These are phyloP conservation scores for Dromiciops gliroides DNA, from an alignment of 2,113 vertebrate genomes.

Conservation along the genomic window DNA sequence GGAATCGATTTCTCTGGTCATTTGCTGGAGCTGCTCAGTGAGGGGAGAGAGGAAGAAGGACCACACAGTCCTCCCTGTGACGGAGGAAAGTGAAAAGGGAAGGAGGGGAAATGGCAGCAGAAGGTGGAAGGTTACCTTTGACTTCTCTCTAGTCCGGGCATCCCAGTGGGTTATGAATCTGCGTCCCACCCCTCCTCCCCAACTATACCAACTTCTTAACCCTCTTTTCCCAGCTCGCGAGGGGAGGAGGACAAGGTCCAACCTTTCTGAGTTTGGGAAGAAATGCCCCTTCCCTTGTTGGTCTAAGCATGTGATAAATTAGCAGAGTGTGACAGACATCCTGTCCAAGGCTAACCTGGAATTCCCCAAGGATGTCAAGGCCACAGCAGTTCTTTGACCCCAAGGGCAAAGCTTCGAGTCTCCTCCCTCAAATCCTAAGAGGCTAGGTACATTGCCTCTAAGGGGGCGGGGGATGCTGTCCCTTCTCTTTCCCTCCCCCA, in stretches of 20 bases:
- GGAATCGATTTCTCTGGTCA: conserved; percentile 54
- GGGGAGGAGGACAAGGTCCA: not conserved
- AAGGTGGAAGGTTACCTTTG: not conserved
- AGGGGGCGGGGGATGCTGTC: not conserved
- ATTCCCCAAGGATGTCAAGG: not conserved
- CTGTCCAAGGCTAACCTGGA: not conserved
- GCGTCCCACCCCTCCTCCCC: not conserved
- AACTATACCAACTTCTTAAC: not conserved
- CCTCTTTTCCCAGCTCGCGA: not conserved
- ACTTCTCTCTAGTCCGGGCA: not conserved
- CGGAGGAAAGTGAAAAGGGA: not conserved
- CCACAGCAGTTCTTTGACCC: not conserved
- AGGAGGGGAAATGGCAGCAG: not conserved
- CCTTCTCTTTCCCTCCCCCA: not conserved
- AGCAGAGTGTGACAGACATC: too few relatives aligned
- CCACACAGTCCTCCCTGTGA: not conserved
- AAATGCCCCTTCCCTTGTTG: not conserved
- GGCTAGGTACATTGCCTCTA: not conserved
- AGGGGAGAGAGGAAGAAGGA: not conserved
- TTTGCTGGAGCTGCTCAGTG: conserved; percentile 32
- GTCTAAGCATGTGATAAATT: not conserved
- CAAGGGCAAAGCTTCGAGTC: not conserved
- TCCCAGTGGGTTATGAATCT: fast-evolving
- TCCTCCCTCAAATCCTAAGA: not conserved
- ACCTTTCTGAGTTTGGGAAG: not conserved